phyloP scores from a whole-genome alignment of 2,797 vertebrate genomes.

The Diplodus puntazzo region DNA sequence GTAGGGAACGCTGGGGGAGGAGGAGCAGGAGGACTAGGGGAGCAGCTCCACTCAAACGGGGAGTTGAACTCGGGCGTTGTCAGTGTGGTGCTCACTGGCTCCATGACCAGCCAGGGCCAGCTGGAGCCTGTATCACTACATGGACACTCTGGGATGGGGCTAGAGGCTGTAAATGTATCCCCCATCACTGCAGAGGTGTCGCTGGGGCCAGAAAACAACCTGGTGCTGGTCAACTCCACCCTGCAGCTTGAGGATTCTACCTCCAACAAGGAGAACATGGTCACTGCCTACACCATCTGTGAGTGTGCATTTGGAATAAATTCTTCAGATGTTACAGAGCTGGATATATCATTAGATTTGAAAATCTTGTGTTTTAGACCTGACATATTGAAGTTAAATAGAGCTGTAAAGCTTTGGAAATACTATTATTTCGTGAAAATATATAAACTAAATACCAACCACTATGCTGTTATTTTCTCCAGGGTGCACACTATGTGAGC shows the following conservation, averaged over 20 bases:
- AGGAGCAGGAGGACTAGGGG: constrained; percentile 76
- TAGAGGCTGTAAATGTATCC: constrained; percentile 94
- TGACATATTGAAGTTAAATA: not conserved
- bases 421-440: not conserved
- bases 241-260: constrained; percentile 95
- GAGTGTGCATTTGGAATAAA: constrained; percentile 75
- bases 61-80: constrained; percentile 92
- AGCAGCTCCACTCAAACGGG: constrained; percentile 85
- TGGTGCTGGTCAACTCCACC: constrained; percentile 93
- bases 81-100: constrained; percentile 94
- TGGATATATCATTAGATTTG: not conserved
- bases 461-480: constrained; percentile 51
- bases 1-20: constrained; percentile 79
- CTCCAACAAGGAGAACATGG: constrained; percentile 97
- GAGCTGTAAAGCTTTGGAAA: not conserved
- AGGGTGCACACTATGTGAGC: constrained; percentile 99
- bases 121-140: constrained; percentile 94
- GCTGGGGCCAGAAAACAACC: constrained; percentile 93
- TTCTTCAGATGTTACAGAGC: not conserved
- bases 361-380: not conserved
- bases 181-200: constrained; percentile 95
- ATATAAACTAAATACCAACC: not conserved
- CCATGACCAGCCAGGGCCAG: constrained; percentile 86
- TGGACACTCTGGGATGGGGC: constrained; percentile 92
- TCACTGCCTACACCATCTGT: constrained; percentile 95